Evolutionary conservation across 2,888 invertebrate genomes (phyloP).

Genomic region (Drosophila parthenogenetica): DNA sequence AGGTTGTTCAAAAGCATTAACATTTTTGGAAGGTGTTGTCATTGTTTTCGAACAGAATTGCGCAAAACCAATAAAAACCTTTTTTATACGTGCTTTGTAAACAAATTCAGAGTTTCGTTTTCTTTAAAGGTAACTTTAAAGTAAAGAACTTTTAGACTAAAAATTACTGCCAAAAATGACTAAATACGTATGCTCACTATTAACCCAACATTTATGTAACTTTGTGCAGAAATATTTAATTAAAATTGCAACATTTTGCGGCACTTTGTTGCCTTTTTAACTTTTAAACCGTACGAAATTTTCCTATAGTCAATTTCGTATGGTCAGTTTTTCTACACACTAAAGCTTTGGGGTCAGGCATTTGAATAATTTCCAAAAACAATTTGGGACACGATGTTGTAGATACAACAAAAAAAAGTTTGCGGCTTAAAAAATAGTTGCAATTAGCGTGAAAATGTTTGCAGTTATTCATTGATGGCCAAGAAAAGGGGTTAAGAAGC

Average conservation of each 20-base stretch:
- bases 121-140: background rate
- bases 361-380: slow-evolving; percentile 37
- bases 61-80: slow-evolving; percentile 1
- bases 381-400: slow-evolving; percentile 43
- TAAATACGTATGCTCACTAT: no score
- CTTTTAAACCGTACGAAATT: background rate
- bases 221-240: background rate
- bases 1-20: background rate
- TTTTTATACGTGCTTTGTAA: slow-evolving; percentile 4
- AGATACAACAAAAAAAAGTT: slow-evolving; percentile 18
- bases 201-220: no score
- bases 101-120: background rate
- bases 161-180: no score
- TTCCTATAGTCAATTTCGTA: slow-evolving; percentile 3
- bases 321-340: slow-evolving; percentile 11
- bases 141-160: background rate
- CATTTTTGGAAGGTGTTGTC: slow-evolving; percentile 21
- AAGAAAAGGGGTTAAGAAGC: background rate
- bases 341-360: slow-evolving; percentile 42
- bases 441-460: slow-evolving; percentile 50
- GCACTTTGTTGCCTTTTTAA: slow-evolving; percentile 4
- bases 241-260: background rate
- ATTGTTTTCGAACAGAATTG: slow-evolving; percentile 1
- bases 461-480: slow-evolving; percentile 6
- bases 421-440: slow-evolving; percentile 44